Percentiles rank a stretch among this genome's conserved stretches.
Evolutionary conservation across 2,797 vertebrate genomes (phyloP).

Genomic region (Paguma larvata): DNA sequence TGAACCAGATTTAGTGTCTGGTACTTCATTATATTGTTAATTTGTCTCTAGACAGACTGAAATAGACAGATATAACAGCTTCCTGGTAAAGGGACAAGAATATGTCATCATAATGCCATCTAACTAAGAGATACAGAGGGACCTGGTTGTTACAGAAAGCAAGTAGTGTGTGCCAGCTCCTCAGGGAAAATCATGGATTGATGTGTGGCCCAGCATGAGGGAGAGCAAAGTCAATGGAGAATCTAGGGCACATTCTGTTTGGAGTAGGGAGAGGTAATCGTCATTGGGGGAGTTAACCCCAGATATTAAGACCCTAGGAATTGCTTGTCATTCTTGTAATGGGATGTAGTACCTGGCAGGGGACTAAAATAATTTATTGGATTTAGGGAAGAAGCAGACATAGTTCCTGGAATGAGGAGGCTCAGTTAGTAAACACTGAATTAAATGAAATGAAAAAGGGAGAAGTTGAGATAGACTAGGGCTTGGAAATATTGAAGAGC

Average conservation of each 20-base stretch:
- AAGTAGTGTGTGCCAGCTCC: not conserved
- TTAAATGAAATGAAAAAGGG: slow-evolving; percentile 1
- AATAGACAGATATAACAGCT: not conserved
- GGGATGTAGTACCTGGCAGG: not conserved
- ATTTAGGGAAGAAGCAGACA: not conserved
- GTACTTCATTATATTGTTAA: not conserved
- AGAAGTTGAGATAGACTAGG: not conserved
- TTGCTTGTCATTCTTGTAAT: not conserved
- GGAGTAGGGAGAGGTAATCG: not conserved
- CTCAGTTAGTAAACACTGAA: not conserved
- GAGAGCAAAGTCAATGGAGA: not conserved
- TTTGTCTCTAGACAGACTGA: not conserved
- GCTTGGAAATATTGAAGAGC: not conserved
- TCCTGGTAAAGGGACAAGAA: not conserved
- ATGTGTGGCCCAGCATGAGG: not conserved
- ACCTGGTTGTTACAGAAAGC: not conserved
- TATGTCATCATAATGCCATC: not conserved
- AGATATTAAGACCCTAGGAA: not conserved
- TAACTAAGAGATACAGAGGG: not conserved
- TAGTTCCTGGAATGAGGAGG: not conserved
- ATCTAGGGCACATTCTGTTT: not conserved
- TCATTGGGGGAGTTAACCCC: not conserved
- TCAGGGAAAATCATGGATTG: not conserved
- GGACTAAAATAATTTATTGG: not conserved
- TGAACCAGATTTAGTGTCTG: not conserved